phyloP scores from a whole-genome alignment of 2,888 invertebrate species.

The Microctonus brassicae region DNA sequence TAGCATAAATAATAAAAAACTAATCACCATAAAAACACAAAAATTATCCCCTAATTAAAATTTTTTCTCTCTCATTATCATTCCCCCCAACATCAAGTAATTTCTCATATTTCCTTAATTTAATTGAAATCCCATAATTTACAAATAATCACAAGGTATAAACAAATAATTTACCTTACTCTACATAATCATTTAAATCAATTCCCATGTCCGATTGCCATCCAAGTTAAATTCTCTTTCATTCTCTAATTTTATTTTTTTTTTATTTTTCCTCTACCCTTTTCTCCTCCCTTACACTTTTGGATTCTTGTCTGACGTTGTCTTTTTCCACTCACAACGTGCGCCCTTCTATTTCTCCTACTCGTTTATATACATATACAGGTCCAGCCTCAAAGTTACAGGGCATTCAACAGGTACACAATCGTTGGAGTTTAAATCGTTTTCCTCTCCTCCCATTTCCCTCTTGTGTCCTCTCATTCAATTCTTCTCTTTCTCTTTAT shows the following conservation, averaged over 20 bases:
- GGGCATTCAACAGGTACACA: slow-evolving; percentile 39
- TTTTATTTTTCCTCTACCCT: not conserved
- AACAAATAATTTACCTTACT: not conserved
- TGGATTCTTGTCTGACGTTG: not conserved
- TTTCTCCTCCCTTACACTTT: not conserved
- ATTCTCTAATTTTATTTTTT: not conserved
- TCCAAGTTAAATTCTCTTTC: not conserved
- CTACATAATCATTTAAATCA: not conserved
- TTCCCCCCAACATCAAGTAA: too few species aligned
- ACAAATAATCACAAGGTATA: not conserved
- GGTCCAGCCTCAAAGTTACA: slow-evolving; percentile 19
- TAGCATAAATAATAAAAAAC: too few species aligned
- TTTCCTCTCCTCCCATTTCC: too few species aligned
- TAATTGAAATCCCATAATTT: not conserved
- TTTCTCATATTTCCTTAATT: too few species aligned
- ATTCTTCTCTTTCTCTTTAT: not conserved
- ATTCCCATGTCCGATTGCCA: not conserved
- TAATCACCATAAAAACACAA: too few species aligned
- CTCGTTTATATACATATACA: slow-evolving; percentile 23
- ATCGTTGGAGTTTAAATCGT: slow-evolving; percentile 33
- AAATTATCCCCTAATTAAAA: too few species aligned
- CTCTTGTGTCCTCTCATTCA: not conserved
- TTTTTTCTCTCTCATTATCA: too few species aligned
- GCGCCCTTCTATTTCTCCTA: slow-evolving; percentile 10
- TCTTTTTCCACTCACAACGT: slow-evolving; percentile 14